Conservation (phyloP, 2,113 vertebrate species). For the Onychostoma macrolepis region DNA sequence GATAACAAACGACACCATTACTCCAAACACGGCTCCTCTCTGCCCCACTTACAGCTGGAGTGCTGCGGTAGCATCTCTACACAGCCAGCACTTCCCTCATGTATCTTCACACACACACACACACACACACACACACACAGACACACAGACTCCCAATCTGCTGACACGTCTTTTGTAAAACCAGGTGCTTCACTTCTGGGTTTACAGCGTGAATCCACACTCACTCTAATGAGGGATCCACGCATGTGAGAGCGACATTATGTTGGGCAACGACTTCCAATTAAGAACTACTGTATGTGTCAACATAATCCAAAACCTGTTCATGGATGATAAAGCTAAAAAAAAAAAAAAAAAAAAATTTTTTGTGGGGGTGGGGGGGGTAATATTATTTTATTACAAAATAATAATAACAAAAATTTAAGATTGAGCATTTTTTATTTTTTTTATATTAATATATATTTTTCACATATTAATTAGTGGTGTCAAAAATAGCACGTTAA, state of each 20-base stretch:
- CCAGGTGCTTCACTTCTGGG: conserved; percentile 5
- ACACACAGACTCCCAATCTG: conserved; percentile 10
- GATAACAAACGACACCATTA: conserved; percentile 73
- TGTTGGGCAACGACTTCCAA: neutral
- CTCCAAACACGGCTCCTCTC: conserved; percentile 52
- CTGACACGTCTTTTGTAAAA: conserved; percentile 34
- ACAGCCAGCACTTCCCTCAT: conserved; percentile 44
- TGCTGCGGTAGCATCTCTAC: conserved; percentile 68
- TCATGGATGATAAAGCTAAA: neutral
- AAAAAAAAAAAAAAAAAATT: no score
- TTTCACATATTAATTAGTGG: no score
- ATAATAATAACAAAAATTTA: no score
- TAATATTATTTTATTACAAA: no score
- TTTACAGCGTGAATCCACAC: conserved; percentile 46
- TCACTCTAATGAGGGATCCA: neutral
- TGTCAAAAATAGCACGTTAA: no score
- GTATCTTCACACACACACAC: conserved; percentile 58
- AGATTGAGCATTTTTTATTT: no score
- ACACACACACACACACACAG: conserved; percentile 43
- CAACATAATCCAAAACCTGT: neutral
- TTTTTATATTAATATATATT: no score
- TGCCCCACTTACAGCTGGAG: conserved; percentile 71
- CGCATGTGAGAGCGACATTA: no score
- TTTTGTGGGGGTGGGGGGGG: no score
- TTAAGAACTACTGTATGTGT: neutral